Base-by-base conservation (phyloP, 2,888 invertebrate genomes). In the Neoascia interrupta region DNA sequence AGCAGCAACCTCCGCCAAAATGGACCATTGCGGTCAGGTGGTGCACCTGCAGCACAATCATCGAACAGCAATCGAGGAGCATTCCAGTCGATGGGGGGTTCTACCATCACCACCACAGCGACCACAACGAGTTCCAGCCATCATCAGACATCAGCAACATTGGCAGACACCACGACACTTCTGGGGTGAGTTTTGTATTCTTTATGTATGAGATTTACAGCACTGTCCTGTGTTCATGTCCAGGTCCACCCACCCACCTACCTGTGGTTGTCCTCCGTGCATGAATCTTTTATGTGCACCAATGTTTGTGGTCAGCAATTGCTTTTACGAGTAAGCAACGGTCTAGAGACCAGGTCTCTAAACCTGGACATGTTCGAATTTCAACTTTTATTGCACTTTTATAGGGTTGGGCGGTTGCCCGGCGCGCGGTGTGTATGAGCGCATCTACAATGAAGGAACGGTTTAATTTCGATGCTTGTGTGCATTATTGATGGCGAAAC, bases 11-110 rank as follows among this genome's bases (percentile, higher is more conserved):
- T 23, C 28, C 73, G 81, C 37, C 49, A 72, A 72, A 81, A 70
- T 74, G 76, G 76, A 70, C 82, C n/a, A n/a, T n/a, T 73, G 83
- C 84, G 76, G 82, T 82, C 69, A 79, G 81, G 41, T 75, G 81
- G 47, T 83, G 83, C 83, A 84, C 54, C 81, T 84, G 60, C 82
- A 82, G 31, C 81, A 82, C 81, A 72, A 82, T 53, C 83, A 83
- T 47, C 83, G 83, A 23, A 53, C 47, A 15, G 28, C 53, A n/a
- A 31, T 31, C 31, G n/a, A n/a, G n/a, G n/a, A n/a, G n/a, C n/a
- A n/a, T n/a, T n/a, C n/a, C n/a, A n/a, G n/a, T n/a, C n/a, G n/a
- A n/a, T n/a, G n/a, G n/a, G n/a, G n/a, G n/a, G n/a, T n/a, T n/a
- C n/a, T n/a, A n/a, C n/a, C n/a, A n/a, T n/a, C 36, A 69, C n/a